Conservation (phyloP, 30 jellyfish, hydroid and myxozoan species). For the Aurelia aurita region DNA sequence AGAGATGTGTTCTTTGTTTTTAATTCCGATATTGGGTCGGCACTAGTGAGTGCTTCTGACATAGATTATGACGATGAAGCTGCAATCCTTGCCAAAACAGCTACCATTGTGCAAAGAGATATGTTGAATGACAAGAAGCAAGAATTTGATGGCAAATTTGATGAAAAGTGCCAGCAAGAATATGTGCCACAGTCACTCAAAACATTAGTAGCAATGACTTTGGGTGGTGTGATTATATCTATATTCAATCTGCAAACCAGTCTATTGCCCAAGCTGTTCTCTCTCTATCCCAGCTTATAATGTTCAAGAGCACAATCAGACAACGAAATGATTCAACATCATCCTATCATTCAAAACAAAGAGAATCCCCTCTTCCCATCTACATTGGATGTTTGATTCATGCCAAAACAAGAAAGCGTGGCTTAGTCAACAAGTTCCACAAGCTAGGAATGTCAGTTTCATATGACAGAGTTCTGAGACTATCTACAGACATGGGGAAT, state of each 20-base stretch:
- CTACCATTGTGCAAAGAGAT: constrained; percentile 13
- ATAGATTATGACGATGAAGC: background rate
- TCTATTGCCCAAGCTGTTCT: constrained; percentile 30
- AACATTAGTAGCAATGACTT: too few relatives aligned
- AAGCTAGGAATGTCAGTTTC: constrained; percentile 3
- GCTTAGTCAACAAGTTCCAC: constrained; percentile 3
- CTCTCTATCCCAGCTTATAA: constrained; percentile 34
- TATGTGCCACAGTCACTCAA: too few relatives aligned
- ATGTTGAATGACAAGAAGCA: too few relatives aligned
- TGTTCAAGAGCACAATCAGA: constrained; percentile 16
- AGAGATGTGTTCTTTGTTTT: constrained; percentile 9
- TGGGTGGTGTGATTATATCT: too few relatives aligned
- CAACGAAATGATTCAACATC: constrained; percentile 9
- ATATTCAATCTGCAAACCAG: too few relatives aligned
- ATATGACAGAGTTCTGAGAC: constrained; percentile 17
- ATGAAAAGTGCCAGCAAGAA: too few relatives aligned
- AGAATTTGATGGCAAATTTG: too few relatives aligned
- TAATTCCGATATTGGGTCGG: background rate
- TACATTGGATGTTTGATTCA: constrained; percentile 36
- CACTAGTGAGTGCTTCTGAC: background rate
- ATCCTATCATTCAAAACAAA: constrained; percentile 14
- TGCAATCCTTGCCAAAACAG: constrained; percentile 46
- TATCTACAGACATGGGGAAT: constrained; percentile 5
- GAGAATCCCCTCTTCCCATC: constrained; percentile 54
- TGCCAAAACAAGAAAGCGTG: constrained; percentile 22